Conservation (phyloP, 2,113 vertebrate genomes). For the Barnardius zonarius region DNA sequence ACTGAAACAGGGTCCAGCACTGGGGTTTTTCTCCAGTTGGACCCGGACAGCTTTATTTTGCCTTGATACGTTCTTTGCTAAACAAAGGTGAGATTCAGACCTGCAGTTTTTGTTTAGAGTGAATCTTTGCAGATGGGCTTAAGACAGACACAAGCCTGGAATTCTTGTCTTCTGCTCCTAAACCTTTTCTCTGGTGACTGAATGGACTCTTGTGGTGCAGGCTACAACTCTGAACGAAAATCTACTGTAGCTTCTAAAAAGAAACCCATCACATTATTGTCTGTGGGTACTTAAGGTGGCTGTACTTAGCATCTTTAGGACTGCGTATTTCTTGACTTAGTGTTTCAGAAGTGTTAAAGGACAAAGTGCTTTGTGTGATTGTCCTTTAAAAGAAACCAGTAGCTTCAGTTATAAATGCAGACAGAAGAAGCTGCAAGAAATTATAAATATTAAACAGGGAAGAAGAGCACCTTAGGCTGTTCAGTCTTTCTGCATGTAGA, state of each 20-base stretch:
- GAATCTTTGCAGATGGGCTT: neutral
- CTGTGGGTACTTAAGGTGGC: neutral
- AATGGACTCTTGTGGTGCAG: neutral
- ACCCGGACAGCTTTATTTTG: neutral
- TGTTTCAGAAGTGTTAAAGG: neutral
- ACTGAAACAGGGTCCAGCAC: neutral
- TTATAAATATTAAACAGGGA: neutral
- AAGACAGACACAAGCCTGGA: neutral
- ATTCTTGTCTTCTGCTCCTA: neutral
- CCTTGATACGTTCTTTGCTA: neutral
- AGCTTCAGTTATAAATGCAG: neutral
- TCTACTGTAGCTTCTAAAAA: neutral
- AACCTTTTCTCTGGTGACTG: neutral
- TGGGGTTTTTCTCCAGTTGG: neutral
- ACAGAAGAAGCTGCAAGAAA: neutral
- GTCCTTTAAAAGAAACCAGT: neutral
- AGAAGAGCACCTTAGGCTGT: neutral
- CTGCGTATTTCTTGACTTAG: neutral
- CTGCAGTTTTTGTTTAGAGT: neutral
- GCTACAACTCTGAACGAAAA: neutral
- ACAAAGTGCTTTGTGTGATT: neutral
- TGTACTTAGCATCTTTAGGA: neutral
- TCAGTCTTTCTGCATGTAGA: neutral
- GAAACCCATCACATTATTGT: neutral
- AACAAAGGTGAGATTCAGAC: neutral